Conservation (phyloP, 1,140 invertebrate genomes). For the Hydropsyche tenuis region DNA sequence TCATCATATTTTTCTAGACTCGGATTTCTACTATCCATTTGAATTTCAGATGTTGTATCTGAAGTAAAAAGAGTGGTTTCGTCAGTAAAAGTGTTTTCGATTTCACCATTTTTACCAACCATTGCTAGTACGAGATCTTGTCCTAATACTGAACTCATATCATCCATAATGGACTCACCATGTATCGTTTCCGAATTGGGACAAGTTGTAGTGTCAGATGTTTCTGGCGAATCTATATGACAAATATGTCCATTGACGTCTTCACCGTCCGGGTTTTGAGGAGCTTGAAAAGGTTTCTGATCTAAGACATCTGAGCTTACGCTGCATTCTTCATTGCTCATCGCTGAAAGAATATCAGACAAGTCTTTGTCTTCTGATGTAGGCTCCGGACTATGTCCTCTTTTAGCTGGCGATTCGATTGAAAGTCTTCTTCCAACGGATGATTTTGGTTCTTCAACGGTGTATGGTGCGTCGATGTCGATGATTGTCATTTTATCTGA, state of each 20-base stretch:
- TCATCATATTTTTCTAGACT: constrained; percentile 59
- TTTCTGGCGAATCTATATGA: constrained; percentile 82
- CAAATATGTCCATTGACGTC: constrained; percentile 68
- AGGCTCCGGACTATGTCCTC: constrained; percentile 40
- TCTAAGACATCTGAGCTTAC: constrained; percentile 71
- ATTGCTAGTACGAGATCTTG: constrained; percentile 71
- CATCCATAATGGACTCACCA: constrained; percentile 77
- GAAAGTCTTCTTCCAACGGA: constrained; percentile 31
- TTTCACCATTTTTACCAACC: constrained; percentile 69
- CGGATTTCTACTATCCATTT: constrained; percentile 60
- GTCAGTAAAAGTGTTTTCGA: constrained; percentile 70
- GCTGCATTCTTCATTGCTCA: constrained; percentile 73
- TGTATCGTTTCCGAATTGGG: constrained; percentile 71
- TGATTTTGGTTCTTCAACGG: constrained; percentile 53
- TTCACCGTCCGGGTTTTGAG: constrained; percentile 58
- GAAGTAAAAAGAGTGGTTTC: constrained; percentile 68
- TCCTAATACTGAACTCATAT: constrained; percentile 75
- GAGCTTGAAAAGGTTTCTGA: constrained; percentile 58
- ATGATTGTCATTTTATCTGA: constrained; percentile 69
- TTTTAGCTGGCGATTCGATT: constrained; percentile 40
- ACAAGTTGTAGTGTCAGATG: constrained; percentile 72
- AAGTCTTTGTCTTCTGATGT: constrained; percentile 55
- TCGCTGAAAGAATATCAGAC: constrained; percentile 68
- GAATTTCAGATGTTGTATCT: constrained; percentile 63
- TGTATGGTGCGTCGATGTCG: constrained; percentile 64